Evolutionary conservation across 2,888 invertebrate genomes (phyloP), one percentile per base, ranked within the genome.

Genomic region (Thymelicus acteon): DNA sequence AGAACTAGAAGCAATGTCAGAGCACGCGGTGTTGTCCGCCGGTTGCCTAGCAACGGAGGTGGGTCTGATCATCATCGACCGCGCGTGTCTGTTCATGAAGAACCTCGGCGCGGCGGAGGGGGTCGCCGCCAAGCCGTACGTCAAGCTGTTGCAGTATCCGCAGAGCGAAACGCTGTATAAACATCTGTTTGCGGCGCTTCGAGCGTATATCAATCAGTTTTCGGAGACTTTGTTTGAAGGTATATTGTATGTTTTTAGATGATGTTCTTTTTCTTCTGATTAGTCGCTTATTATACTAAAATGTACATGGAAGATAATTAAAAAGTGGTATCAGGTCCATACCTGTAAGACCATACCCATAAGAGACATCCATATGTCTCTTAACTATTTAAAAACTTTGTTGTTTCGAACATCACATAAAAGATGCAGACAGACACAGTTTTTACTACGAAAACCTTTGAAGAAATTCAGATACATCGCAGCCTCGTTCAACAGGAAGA

Each of bases 151-250:
- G 67, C 97, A 97, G 89, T 95, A 97, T 57, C 97, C 98, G 2
- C 99, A 99, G 85, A 98, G 98, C 60, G 99, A 99, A 87, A 96
- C 95, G 4, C 93, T 99, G 60, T 96, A 98, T 78, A 96, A 97
- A 79, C 99, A 99, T 82, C 96, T 98, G 24, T 98, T 99, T 87
- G 98, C 98, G 2, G 97, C 98, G 0, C 91, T 99, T 63, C 95
- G 99, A 75, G 97, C 98, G 0, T 99, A 98, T 83, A 97, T 99
- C 71, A 98, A 98, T 85, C 97, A 98, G 89, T 98, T 97, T 84
- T 97, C 98, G 0, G 94, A 96, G 71, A 96, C 97, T 5, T 89
- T 98, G 61, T 98, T 98, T 89, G 96, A 97, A 95, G 97, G 97
- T 95, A 88, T 81, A 76, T 73, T 54, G 54, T 40, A 31, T 19